Conservation (phyloP, 2,888 invertebrate species). For the Eristalinus aeneus region DNA sequence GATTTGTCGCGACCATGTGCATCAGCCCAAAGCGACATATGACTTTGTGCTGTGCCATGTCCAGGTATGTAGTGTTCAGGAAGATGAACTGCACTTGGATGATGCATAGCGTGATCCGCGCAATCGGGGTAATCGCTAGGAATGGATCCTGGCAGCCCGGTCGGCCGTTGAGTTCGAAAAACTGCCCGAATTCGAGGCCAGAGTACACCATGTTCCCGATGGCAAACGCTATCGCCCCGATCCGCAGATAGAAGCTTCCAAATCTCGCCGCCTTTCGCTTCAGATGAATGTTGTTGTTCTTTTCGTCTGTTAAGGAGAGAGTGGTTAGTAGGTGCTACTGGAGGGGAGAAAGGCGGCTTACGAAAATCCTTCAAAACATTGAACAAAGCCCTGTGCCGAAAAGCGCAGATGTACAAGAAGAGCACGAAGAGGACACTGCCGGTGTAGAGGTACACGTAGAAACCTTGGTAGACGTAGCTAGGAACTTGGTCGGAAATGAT, state of each 20-base stretch:
- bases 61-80: conserved; percentile 90
- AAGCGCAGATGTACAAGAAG: conserved; percentile 86
- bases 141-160: conserved; percentile 84
- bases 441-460: conserved; percentile 90
- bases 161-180: conserved; percentile 85
- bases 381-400: conserved; percentile 85
- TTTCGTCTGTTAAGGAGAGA: conserved; percentile 75
- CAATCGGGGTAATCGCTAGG: conserved; percentile 89
- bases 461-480: conserved; percentile 90
- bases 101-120: conserved; percentile 91
- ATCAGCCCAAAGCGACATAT: conserved; percentile 94
- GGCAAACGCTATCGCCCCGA: conserved; percentile 86
- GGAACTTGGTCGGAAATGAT: conserved; percentile 90
- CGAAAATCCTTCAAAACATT: conserved; percentile 82
- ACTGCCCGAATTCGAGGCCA: conserved; percentile 87
- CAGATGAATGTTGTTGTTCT: conserved; percentile 78
- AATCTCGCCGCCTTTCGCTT: conserved; percentile 83
- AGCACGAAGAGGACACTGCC: conserved; percentile 89
- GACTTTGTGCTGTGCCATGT: conserved; percentile 85
- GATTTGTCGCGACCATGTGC: conserved; percentile 94
- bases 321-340: not conserved
- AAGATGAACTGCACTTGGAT: conserved; percentile 97
- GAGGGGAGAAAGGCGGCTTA: conserved; percentile 73
- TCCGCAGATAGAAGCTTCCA: conserved; percentile 92
- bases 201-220: conserved; percentile 88